A percentile compares a stretch with the other conserved stretches of the same genome.
These are phyloP conservation scores for Pogonus chalceus DNA, from an alignment of 1,140 invertebrate genomes.

Conservation along the genomic window DNA sequence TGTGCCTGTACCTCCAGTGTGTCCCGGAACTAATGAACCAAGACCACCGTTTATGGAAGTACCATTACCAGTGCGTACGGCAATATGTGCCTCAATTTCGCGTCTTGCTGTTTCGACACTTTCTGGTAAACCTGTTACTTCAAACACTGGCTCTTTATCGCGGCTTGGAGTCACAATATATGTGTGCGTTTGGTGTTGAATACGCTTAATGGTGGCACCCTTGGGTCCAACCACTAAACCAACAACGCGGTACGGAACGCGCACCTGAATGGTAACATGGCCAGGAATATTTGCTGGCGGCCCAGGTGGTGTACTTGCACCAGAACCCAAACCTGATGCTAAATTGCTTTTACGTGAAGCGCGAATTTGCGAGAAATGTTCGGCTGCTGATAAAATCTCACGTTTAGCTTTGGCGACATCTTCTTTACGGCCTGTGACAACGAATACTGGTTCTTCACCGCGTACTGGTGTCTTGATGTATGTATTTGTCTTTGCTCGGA, in stretches of 20 bases:
- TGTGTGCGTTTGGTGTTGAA: constrained; percentile 97
- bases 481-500: constrained; percentile 98
- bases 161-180: constrained; percentile 98
- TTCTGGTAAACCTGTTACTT: constrained; percentile 93
- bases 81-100: constrained; percentile 98
- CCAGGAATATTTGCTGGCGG: constrained; percentile 79
- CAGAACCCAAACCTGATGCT: constrained; percentile 35
- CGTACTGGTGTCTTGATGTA: constrained; percentile 99
- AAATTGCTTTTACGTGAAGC: constrained; percentile 80
- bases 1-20: constrained; percentile 34
- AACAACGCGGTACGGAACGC: constrained; percentile 96
- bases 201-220: constrained; percentile 97
- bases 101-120: constrained; percentile 91
- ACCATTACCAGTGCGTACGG: constrained; percentile 78
- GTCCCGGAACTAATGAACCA: constrained; percentile 41
- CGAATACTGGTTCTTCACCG: constrained; percentile 97
- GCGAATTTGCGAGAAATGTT: constrained; percentile 98
- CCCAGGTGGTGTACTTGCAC: constrained; percentile 53
- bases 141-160: constrained; percentile 98
- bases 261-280: constrained; percentile 93
- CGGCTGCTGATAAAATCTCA: constrained; percentile 96
- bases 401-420: constrained; percentile 93
- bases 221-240: constrained; percentile 98
- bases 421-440: constrained; percentile 98
- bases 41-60: constrained; percentile 38